These are phyloP conservation scores for Dendrophyllia cribrosa DNA, from an alignment of 64 coral and sea anemone genomes.

Conservation along the genomic window DNA sequence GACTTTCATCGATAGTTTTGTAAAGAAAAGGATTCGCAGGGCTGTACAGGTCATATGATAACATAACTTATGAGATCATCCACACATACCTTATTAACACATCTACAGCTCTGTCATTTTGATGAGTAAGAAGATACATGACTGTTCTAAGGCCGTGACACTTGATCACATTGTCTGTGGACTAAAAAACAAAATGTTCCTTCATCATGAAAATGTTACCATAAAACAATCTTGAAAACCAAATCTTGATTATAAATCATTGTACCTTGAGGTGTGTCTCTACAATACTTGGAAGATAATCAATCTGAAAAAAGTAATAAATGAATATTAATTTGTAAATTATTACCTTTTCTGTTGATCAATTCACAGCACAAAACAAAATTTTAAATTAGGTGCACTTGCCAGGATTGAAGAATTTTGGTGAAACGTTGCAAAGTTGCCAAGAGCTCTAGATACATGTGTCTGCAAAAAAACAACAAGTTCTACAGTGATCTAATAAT, in stretches of 20 bases:
- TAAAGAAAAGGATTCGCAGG: too few species aligned
- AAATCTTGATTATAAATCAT: too few species aligned
- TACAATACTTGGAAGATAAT: slow-evolving; percentile 49
- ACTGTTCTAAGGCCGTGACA: slow-evolving; percentile 72
- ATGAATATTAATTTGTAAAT: too few species aligned
- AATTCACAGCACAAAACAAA: background rate
- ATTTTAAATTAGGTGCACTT: background rate
- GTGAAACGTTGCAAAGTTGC: slow-evolving; percentile 73
- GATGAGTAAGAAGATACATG: slow-evolving; percentile 58
- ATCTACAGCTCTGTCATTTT: slow-evolving; percentile 47
- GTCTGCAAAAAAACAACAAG: background rate
- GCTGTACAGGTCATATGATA: too few species aligned
- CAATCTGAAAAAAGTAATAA: slow-evolving; percentile 36
- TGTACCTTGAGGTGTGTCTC: slow-evolving; percentile 58
- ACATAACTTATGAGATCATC: too few species aligned
- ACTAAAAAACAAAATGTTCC: background rate
- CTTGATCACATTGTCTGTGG: slow-evolving; percentile 44
- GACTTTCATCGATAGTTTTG: too few species aligned
- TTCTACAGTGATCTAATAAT: background rate
- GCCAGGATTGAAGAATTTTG: slow-evolving; percentile 75
- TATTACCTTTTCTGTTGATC: background rate
- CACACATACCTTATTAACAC: slow-evolving; percentile 38
- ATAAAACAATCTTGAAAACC: too few species aligned
- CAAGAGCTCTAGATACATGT: slow-evolving; percentile 77
- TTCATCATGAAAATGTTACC: too few species aligned